Evolutionary conservation across 1,140 invertebrate species (phyloP), one percentile per base, ranked within the genome.

Genomic region (Steinernema feltiae): DNA sequence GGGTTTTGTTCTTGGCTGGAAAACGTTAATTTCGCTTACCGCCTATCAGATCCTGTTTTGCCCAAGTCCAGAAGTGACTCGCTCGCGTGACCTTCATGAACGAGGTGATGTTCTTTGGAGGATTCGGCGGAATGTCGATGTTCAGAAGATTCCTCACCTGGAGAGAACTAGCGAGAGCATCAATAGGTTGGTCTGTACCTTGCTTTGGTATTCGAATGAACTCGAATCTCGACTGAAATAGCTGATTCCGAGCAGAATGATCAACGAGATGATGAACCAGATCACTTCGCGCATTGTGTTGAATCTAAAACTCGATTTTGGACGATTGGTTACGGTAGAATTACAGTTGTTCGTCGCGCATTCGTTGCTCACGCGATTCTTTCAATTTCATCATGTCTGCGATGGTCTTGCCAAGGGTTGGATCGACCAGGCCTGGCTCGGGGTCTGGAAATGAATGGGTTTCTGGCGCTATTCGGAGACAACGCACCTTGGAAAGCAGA

Each of bases 281-380:
- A 79, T 29, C 1, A 80, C 70, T 74, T 80, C 73, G 21, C 72
- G 76, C 17, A 73, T 30, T 0, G 79, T 80, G 24, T 81, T 70
- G 46, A 79, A 80, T 32, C 73, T 75, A 1, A 31, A 75, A 63
- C 12, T 24, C 27, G 29, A 12, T 1, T 3, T 21, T 72, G n/a
- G n/a, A 71, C 17, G 24, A 27, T 27, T 3, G 53, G 24, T 75
- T 74, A 18, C 3, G 32, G 41, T 81, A 30, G n/a, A 82, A 76
- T 82, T 85, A 87, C 86, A 89, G 87, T 82, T 88, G 84, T 32
- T 88, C 85, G 78, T 88, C 88, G 46, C 87, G 87, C 77, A 88
- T 73, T 15, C 88, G 77, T 3, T 84, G 74, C 53, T 85, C 76
- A 31, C 87, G 71, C 1, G 85, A 85, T n/a, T 82, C 83, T 71